Base-by-base conservation (phyloP, 2,888 invertebrate genomes). In the Camponotus fellah region DNA sequence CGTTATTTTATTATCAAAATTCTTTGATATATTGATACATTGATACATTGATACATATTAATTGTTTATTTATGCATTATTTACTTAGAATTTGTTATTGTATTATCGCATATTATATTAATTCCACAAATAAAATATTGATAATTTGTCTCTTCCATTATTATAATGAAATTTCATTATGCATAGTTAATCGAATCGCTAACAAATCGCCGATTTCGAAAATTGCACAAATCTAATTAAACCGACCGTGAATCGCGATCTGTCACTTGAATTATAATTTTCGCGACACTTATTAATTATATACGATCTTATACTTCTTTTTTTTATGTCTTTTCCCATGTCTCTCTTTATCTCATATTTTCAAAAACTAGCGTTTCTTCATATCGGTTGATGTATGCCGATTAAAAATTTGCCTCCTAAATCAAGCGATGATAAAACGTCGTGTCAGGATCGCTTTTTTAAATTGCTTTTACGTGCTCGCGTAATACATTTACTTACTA, bases 181-280 rank as follows among this genome's bases (percentile, higher is more conserved):
- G 21, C 40, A 0, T 56, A 69, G 32, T 79, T 43, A 43, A 79
- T 43, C 10, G 43, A 58, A 10, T 60, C 71, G 21, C 43, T 71
- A 58, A 71, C 10, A 58, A 79, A 46, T 3, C 43, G 21, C 46
- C 71, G 58, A 34, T 46, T 71, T 79, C 46, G 58, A 79, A 79
- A 79, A 8, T 53, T 76, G 76, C 53, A 76, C 17, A n/a, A 65
- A 53, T 0, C 26, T 21, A 65, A 40, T 10, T 40, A 37, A 64
- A 21, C 34, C 62, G 64, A 75, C 66, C 53, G 43, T 37, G 66
- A 26, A 53, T 49, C 37, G 62, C 64, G 17, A 49, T 21, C 37
- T 76, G 53, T 34, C 46, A 60, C 60, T 69, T 34, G 34, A 43
- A 12, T 46, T 72, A 21, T 60, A 53, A 66, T 14, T 56, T 62